Evolutionary conservation across 2,888 invertebrate genomes (phyloP), one percentile per base, ranked within the genome.

Genomic region (Drosophila seclusa): DNA sequence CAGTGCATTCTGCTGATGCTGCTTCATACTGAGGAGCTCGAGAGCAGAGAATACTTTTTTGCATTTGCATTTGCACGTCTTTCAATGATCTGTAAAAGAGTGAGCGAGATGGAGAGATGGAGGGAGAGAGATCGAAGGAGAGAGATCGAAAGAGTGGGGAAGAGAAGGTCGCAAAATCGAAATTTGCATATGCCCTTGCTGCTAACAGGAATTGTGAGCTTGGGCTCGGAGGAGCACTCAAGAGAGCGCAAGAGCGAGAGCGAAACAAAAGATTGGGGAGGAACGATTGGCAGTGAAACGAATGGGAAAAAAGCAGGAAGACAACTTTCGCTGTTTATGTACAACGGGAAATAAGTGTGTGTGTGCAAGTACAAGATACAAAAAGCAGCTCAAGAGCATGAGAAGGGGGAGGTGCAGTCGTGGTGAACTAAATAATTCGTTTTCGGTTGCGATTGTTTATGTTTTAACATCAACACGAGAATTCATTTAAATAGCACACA

Each of bases 241-340:
- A 57, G 45, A 61, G 64, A 63, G 65, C 49, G 58, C n/a, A 38
- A 65, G 55, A 72, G 68, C 48, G 27, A 68, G 42, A 40, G 11
- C 24, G 29, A 50, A 65, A 59, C 62, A 48, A 71, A 72, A 77
- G 31, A 68, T 40, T 55, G 63, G 50, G 7, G 40, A 69, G 69
- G 78, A 67, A 48, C 53, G 42, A 68, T 58, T 40, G 58, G 40
- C 55, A 40, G 36, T 29, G 58, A 64, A 65, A 52, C 50, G 60
- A 69, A 27, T 58, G 78, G 59, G 76, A 77, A 80, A 90, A 83
- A 68, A 57, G 83, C 90, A 80, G 90, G 90, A 90, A 90, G 87
- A 89, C 88, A 90, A 91, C 90, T 90, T 90, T 90, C 90, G 90
- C 90, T 89, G 82, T 82, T 85, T 77, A 73, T 71, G 65, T 77